phyloP scores from a whole-genome alignment of 1,140 invertebrate species.

The Drosophila subpulchrella region DNA sequence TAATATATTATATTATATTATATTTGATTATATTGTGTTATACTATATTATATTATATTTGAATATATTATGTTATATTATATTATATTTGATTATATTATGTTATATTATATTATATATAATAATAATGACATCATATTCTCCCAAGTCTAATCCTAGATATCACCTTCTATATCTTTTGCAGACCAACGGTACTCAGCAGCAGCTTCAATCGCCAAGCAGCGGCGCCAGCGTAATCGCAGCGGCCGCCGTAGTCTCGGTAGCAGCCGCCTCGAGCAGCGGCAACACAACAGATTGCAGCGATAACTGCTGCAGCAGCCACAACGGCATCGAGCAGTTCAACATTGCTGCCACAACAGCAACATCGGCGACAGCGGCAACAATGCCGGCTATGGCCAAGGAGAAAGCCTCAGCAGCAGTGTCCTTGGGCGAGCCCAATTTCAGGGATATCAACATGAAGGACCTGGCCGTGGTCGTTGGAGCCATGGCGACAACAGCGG shows the following conservation, averaged over 20 bases:
- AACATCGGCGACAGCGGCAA: conserved; percentile 49
- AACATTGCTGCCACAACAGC: conserved; percentile 50
- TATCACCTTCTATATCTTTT: conserved; percentile 7
- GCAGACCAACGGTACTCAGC: conserved; percentile 82
- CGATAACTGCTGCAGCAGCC: conserved; percentile 10
- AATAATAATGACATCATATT: not conserved
- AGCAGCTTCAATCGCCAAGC: conserved; percentile 54
- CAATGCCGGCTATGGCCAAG: conserved; percentile 84
- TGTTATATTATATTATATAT: too few relatives aligned
- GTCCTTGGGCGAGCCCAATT: conserved; percentile 73
- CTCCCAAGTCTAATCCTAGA: not conserved
- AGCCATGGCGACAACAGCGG: conserved; percentile 58
- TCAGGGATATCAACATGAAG: conserved; percentile 67
- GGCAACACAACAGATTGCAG: conserved; percentile 25
- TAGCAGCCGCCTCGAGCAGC: conserved; percentile 54
- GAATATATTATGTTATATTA: too few relatives aligned
- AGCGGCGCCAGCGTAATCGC: conserved; percentile 62
- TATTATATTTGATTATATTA: too few relatives aligned
- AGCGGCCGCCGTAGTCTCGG: conserved; percentile 51
- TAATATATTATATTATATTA: too few relatives aligned
- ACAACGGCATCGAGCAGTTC: conserved; percentile 27
- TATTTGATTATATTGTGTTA: too few relatives aligned
- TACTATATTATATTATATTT: too few relatives aligned
- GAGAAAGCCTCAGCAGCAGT: conserved; percentile 79
- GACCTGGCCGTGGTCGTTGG: conserved; percentile 48